A percentile compares a stretch with the other conserved stretches of the same genome.
These are phyloP conservation scores for Netelia inedita DNA, from an alignment of 2,888 invertebrate genomes.

Conservation along the genomic window DNA sequence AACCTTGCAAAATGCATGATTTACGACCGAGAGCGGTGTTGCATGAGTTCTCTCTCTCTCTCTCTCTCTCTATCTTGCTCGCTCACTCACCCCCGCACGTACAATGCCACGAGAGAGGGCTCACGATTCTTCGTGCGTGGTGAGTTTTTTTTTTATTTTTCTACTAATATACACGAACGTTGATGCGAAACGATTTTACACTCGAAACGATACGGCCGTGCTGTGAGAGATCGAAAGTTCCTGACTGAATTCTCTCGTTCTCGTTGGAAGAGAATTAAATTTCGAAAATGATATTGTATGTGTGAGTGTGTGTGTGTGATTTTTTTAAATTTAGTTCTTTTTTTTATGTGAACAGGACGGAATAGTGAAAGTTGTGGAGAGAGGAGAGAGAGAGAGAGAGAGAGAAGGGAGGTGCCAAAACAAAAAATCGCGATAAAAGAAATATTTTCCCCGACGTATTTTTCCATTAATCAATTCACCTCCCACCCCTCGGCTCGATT, in stretches of 20 bases:
- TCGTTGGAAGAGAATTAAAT: neutral
- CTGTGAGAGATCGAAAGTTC: neutral
- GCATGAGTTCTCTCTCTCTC: neutral
- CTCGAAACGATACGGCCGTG: neutral
- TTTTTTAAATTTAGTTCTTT: neutral
- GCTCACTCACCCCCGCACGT: constrained; percentile 12
- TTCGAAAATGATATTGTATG: neutral
- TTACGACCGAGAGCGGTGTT: constrained; percentile 43
- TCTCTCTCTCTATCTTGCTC: neutral
- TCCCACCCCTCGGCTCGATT: neutral
- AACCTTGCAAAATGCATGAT: constrained; percentile 67
- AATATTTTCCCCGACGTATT: no score
- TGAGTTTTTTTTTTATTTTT: constrained; percentile 4
- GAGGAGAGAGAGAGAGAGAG: neutral
- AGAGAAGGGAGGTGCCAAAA: constrained; percentile 37
- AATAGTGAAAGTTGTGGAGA: neutral
- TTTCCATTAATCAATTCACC: neutral
- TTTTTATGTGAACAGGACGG: neutral
- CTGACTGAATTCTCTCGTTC: neutral
- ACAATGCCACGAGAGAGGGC: constrained; percentile 11
- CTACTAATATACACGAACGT: neutral
- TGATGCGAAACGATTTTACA: constrained; percentile 16
- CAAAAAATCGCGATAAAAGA: neutral
- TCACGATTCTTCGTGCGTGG: constrained; percentile 42
- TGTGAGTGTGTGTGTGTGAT: neutral